A percentile compares a stretch with the other conserved stretches of the same genome.
These are phyloP conservation scores for Drosophila formosana DNA, from an alignment of 2,888 invertebrate genomes.

Conservation along the genomic window DNA sequence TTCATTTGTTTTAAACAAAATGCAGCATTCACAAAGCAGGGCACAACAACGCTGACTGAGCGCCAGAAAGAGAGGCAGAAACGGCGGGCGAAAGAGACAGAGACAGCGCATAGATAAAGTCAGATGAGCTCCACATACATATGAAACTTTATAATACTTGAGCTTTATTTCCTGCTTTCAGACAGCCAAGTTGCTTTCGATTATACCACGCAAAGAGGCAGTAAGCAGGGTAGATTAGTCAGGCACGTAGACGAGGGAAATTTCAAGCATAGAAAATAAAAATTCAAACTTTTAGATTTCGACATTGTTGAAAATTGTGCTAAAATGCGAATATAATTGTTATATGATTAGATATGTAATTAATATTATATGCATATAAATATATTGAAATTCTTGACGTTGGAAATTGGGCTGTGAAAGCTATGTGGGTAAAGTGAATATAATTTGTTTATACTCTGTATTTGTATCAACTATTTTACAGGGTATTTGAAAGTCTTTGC, in stretches of 20 bases:
- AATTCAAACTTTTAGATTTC: no score
- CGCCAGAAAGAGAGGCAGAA: neutral
- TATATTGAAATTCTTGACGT: no score
- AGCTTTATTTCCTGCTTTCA: constrained; percentile 7
- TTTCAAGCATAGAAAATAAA: no score
- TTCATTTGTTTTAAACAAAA: constrained; percentile 77
- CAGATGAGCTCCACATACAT: constrained; percentile 7
- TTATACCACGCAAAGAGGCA: constrained; percentile 7
- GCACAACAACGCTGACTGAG: neutral
- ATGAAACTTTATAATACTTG: constrained; percentile 23
- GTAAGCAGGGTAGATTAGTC: neutral
- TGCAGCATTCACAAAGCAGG: constrained; percentile 37
- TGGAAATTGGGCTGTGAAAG: no score
- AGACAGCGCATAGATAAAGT: neutral
- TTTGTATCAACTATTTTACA: neutral
- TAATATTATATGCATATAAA: no score
- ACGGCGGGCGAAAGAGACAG: neutral
- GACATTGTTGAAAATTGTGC: no score
- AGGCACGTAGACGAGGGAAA: neutral
- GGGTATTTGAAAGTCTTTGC: constrained; percentile 16
- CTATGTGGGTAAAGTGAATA: no score
- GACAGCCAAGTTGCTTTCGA: constrained; percentile 11
- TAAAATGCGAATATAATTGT: no score
- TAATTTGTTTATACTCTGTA: neutral
- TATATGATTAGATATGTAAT: no score